These are phyloP conservation scores for Ibidorhyncha struthersii DNA, from an alignment of 2,113 vertebrate genomes.

Conservation along the genomic window DNA sequence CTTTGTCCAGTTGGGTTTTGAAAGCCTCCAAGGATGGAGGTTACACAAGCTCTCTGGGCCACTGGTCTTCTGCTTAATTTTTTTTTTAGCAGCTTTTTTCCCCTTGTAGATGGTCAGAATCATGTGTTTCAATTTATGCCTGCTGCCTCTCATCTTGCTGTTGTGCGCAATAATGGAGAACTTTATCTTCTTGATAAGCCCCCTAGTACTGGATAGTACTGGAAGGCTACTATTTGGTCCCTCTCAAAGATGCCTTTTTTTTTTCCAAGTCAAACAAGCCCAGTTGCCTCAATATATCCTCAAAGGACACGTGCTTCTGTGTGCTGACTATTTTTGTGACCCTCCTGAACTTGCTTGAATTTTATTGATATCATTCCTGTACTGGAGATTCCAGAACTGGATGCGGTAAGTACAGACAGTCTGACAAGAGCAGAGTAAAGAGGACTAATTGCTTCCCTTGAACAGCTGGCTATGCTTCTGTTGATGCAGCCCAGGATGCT, in stretches of 20 bases:
- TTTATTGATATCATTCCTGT: accelerated
- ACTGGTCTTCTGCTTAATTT: neutral
- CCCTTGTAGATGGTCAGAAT: accelerated
- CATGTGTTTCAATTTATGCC: neutral
- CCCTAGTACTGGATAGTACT: neutral
- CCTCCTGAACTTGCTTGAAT: neutral
- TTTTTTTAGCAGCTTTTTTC: neutral
- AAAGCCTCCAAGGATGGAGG: neutral
- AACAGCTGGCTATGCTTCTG: neutral
- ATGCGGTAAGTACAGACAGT: neutral
- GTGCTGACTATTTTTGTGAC: neutral
- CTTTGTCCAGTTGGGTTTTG: neutral
- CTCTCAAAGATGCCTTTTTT: neutral
- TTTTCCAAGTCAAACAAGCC: neutral
- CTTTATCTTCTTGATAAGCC: neutral
- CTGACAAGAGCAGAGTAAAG: neutral
- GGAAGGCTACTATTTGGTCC: neutral
- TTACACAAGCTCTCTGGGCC: neutral
- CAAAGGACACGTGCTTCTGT: neutral
- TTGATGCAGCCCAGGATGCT: neutral
- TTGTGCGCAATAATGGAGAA: neutral
- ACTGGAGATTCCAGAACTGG: neutral
- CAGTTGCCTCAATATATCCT: neutral
- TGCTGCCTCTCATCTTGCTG: neutral
- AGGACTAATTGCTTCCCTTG: neutral